Evolutionary conservation across 1,140 invertebrate genomes (phyloP).

Genomic region (Drosophila gunungcola): DNA sequence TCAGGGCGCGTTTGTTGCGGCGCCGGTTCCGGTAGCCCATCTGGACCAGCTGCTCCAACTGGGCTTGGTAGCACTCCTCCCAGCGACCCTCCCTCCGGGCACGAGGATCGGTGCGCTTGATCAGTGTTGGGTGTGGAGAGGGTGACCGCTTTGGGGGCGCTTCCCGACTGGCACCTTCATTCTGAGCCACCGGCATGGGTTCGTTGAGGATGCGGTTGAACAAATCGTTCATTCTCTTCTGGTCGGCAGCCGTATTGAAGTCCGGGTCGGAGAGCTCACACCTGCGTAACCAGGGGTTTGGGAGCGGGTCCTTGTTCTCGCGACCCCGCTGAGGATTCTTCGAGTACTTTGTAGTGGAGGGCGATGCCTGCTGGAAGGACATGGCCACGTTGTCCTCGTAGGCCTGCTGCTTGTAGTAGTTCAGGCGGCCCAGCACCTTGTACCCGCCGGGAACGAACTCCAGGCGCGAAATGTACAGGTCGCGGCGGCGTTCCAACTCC

Average conservation of each 20-base stretch:
- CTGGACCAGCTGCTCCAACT: conserved; percentile 37
- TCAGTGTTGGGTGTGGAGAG: not conserved
- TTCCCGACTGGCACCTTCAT: not conserved
- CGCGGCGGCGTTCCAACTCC: conserved; percentile 50
- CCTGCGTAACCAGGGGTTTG: conserved; percentile 52
- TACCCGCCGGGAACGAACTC: conserved; percentile 49
- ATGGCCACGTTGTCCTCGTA: conserved; percentile 57
- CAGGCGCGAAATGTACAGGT: conserved; percentile 53
- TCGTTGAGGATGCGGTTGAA: not conserved
- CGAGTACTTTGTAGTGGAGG: not conserved
- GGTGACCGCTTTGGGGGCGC: not conserved
- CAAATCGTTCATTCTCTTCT: too few species aligned
- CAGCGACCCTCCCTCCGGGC: conserved; percentile 1
- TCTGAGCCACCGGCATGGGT: not conserved
- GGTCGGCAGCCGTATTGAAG: not conserved
- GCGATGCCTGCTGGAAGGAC: conserved; percentile 17
- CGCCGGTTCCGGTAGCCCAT: conserved; percentile 42
- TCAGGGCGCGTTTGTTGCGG: conserved; percentile 49
- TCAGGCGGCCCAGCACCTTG: conserved; percentile 17
- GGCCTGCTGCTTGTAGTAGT: conserved; percentile 22
- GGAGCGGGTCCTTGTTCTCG: conserved; percentile 55
- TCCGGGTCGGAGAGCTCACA: not conserved
- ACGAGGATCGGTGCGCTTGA: not conserved
- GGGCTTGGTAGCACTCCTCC: conserved; percentile 25
- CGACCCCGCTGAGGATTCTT: conserved; percentile 60